These are phyloP conservation scores for Papilio demoleus DNA, from an alignment of 2,888 invertebrate species.

Conservation along the genomic window DNA sequence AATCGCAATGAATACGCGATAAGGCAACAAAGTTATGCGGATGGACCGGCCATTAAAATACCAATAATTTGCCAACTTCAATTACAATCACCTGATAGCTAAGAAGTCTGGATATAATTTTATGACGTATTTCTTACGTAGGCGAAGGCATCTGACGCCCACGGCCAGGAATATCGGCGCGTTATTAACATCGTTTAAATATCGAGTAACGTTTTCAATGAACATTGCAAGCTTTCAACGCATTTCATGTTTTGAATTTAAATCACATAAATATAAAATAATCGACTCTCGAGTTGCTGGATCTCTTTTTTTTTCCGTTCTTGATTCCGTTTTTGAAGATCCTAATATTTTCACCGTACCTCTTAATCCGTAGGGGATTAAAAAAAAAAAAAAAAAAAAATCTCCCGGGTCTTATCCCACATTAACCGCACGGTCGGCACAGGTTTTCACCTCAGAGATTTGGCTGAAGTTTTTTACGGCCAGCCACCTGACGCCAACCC, in stretches of 20 bases:
- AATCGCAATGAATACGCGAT: constrained; percentile 72
- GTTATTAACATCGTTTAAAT: constrained; percentile 13
- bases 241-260: neutral
- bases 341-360: too few species aligned
- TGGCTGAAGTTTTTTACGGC: too few species aligned
- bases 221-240: constrained; percentile 22
- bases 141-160: constrained; percentile 39
- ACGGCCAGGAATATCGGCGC: constrained; percentile 14
- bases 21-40: constrained; percentile 71
- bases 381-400: too few species aligned
- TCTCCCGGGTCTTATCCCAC: too few species aligned
- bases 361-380: too few species aligned
- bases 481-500: too few species aligned
- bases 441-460: too few species aligned
- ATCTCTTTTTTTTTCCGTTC: too few species aligned
- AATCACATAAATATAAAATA: neutral
- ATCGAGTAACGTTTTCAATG: constrained; percentile 19
- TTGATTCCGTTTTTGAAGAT: too few species aligned
- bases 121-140: constrained; percentile 59
- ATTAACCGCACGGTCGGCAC: too few species aligned
- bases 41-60: constrained; percentile 73
- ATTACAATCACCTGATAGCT: constrained; percentile 65
- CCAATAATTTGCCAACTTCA: constrained; percentile 73
- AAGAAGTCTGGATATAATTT: constrained; percentile 59
- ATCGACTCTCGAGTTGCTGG: neutral